Conservation (phyloP, 2,113 vertebrate species). For the Procapra przewalskii region DNA sequence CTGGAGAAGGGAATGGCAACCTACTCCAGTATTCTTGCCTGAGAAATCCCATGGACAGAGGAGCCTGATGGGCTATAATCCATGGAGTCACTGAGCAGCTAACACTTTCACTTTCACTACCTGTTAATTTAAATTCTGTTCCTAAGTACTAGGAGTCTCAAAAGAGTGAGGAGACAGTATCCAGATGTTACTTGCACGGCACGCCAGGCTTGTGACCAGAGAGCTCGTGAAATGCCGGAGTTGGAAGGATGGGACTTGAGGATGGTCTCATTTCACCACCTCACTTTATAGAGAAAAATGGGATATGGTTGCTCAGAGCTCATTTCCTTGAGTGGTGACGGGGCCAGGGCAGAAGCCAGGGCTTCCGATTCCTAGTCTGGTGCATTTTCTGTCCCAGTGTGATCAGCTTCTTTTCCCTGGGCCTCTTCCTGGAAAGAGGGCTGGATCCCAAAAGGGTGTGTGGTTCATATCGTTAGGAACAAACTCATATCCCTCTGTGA, state of each 20-base stretch:
- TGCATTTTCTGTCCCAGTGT: background rate
- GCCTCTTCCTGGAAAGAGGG: background rate
- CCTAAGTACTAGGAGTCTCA: background rate
- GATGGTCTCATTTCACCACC: background rate
- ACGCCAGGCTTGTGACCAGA: background rate
- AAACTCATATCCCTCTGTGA: background rate
- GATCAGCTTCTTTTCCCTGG: background rate
- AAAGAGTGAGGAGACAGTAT: background rate
- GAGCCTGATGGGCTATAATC: background rate
- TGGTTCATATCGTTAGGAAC: slow-evolving; percentile 9
- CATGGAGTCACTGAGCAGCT: background rate
- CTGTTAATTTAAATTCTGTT: slow-evolving; percentile 11
- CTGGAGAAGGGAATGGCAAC: background rate
- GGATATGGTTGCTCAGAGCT: background rate
- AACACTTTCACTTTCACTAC: background rate
- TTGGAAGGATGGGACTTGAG: background rate
- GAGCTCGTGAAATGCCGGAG: background rate
- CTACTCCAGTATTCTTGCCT: background rate
- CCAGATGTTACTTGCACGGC: background rate
- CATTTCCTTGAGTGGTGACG: background rate
- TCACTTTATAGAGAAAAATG: background rate
- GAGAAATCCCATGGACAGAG: background rate
- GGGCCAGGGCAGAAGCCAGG: background rate
- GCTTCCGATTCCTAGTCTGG: background rate
- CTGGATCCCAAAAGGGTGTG: background rate